A percentile compares a stretch with the other conserved stretches of the same genome.
Evolutionary conservation across 2,113 vertebrate species (phyloP).

Genomic region (Echinops telfairi): DNA sequence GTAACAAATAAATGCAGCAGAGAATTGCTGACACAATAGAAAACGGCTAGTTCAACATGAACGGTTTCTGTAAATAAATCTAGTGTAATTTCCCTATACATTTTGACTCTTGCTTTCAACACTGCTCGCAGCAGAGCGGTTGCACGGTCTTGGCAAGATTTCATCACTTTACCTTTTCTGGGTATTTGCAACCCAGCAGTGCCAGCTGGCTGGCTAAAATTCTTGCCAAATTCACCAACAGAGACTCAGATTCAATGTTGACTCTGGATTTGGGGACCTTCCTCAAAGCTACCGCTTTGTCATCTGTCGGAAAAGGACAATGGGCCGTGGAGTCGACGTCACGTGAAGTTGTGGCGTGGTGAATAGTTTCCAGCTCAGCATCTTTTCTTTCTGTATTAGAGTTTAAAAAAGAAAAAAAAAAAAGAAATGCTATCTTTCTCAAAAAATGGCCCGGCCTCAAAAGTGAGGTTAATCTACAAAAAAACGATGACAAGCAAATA

Average conservation of each 20-base stretch:
- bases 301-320: neutral
- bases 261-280: neutral
- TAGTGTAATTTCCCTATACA: constrained; percentile 86
- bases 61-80: constrained; percentile 88
- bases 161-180: constrained; percentile 30
- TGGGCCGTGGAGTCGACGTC: neutral
- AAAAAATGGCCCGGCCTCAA: neutral
- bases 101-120: constrained; percentile 83
- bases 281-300: neutral
- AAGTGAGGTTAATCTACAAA: neutral
- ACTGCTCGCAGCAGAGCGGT: constrained; percentile 67
- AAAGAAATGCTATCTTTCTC: neutral
- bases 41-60: constrained; percentile 89
- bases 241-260: neutral
- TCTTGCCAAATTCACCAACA: neutral
- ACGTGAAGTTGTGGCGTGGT: neutral
- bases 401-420: no score
- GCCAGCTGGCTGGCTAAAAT: neutral
- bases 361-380: neutral
- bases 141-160: neutral
- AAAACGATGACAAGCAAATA: neutral
- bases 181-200: neutral
- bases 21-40: constrained; percentile 88
- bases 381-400: neutral
- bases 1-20: constrained; percentile 88